phyloP scores from a whole-genome alignment of 2,888 invertebrate genomes.

The Tetragonisca angustula region DNA sequence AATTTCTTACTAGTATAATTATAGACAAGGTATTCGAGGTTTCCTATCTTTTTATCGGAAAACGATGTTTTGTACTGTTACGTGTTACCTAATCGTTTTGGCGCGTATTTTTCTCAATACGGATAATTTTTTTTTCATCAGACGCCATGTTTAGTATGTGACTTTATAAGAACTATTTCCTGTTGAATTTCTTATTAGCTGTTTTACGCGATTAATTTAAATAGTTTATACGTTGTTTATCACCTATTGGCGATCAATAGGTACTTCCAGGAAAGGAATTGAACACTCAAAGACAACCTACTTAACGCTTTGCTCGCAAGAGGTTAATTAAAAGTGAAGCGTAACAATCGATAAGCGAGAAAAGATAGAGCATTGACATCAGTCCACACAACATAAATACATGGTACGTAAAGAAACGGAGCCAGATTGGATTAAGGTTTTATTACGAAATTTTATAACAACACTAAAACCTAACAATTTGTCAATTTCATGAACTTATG shows the following conservation, averaged over 20 bases:
- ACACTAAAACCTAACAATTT: neutral
- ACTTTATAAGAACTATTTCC: neutral
- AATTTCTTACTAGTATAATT: neutral
- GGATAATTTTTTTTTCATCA: neutral
- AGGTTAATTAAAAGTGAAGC: constrained; percentile 11
- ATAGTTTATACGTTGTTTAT: neutral
- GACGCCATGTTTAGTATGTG: neutral
- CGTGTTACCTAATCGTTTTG: neutral
- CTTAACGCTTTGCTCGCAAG: neutral
- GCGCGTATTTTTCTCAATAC: neutral
- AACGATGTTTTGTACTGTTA: neutral
- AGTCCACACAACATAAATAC: neutral
- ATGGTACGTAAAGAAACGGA: neutral
- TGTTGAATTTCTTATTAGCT: neutral
- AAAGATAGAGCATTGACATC: neutral
- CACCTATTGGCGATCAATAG: too few species aligned
- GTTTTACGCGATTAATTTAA: neutral
- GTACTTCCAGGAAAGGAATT: neutral
- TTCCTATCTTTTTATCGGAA: neutral
- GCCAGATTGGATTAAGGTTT: neutral
- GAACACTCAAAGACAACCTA: neutral
- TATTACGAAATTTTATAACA: neutral
- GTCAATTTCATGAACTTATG: too few species aligned
- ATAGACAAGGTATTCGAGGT: neutral
- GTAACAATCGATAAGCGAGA: neutral